Evolutionary conservation across 1,140 invertebrate genomes (phyloP).

Genomic region (Drosophila ohnishii): DNA sequence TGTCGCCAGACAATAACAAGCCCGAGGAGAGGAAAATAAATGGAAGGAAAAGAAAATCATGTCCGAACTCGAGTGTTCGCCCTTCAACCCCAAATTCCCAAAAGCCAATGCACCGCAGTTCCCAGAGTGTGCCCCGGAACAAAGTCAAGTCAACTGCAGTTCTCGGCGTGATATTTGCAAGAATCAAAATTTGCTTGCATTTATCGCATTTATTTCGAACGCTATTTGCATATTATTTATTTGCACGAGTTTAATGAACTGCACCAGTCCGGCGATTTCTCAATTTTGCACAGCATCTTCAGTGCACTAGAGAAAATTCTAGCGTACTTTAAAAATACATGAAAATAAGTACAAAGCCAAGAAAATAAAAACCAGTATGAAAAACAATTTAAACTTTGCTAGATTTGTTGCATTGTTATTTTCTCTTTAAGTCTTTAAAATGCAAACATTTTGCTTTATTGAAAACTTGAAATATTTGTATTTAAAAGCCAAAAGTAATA

Average conservation of each 20-base stretch:
- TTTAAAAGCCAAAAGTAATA: not conserved
- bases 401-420: not conserved
- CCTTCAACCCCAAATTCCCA: conserved; percentile 65
- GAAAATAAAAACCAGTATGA: not conserved
- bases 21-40: conserved; percentile 41
- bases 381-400: not conserved
- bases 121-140: conserved; percentile 6
- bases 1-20: conserved; percentile 55
- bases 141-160: conserved; percentile 28
- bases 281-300: not conserved
- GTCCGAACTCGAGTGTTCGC: conserved; percentile 34
- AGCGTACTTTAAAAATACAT: not conserved
- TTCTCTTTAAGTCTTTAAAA: not conserved
- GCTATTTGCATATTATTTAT: conserved; percentile 70
- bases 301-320: not conserved
- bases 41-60: conserved; percentile 50
- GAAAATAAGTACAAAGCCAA: not conserved
- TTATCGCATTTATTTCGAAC: conserved; percentile 51
- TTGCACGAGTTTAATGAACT: conserved; percentile 75
- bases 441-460: not conserved
- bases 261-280: conserved; percentile 10
- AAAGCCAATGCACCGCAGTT: conserved; percentile 62
- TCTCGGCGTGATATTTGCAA: conserved; percentile 48
- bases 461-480: not conserved
- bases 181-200: conserved; percentile 40